Evolutionary conservation across 1,140 invertebrate genomes (phyloP), one percentile per base, ranked within the genome.

Genomic region (Acyrthosiphon pisum): DNA sequence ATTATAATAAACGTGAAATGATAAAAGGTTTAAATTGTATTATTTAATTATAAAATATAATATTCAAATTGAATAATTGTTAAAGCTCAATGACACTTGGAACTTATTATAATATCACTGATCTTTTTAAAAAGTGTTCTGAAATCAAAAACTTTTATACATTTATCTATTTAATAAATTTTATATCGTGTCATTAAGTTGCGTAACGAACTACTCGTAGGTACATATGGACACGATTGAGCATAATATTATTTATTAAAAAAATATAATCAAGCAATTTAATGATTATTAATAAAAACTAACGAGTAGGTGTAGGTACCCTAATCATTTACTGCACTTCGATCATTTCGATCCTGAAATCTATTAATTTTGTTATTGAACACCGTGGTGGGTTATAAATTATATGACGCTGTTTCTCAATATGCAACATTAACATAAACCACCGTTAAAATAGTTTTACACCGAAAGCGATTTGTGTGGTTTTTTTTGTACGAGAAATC

Each of bases 21-120:
- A 76, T 76, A 76, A 76, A 76, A 76, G 60, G 30, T 76, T 76
- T 76, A n/a, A 76, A 76, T 76, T 76, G n/a, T 20, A 76, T 76
- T 76, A 35, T n/a, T 76, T 76, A 18, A 76, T 76, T 76, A n/a
- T n/a, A 68, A 76, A 76, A 35, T n/a, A 76, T 46, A 8, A 2
- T 76, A n/a, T n/a, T 68, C 6, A 35, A 76, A 76, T 76, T 2
- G 14, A 76, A 76, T 11, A 76, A 76, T 4, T 18, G n/a, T n/a
- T 76, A 76, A 76, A n/a, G 60, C 60, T n/a, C 60, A 76, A n/a
- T 76, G 18, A 76, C 30, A 18, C 0, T n/a, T n/a, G 14, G 1
- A 14, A 18, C 30, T 76, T 0, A 41, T 41, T 41, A 41, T 41
- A 18, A n/a, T 76, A n/a, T 20, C 14, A 35, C 4, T 76, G 6